Conservation (phyloP, 53 echinoderm and acorn worm species). For the Mesocentrotus franciscanus region DNA sequence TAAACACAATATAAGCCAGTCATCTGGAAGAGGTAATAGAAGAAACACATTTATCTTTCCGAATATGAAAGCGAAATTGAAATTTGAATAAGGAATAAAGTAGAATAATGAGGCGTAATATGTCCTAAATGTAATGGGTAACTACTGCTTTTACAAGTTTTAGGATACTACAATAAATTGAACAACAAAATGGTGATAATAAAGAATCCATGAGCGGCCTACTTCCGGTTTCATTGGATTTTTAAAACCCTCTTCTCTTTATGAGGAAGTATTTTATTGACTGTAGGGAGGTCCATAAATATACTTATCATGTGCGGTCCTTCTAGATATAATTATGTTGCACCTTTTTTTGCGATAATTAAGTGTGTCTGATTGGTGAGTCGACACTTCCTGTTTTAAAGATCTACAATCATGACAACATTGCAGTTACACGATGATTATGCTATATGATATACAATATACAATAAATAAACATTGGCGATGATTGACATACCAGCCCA, state of each 20-base stretch:
- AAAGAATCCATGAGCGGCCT: not conserved
- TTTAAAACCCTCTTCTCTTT: not conserved
- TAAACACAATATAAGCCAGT: not conserved
- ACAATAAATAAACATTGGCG: not conserved
- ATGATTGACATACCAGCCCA: not conserved
- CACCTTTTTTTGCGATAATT: too few relatives aligned
- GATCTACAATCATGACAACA: too few relatives aligned
- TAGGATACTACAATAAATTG: too few relatives aligned
- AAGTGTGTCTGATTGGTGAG: too few relatives aligned
- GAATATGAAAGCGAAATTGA: not conserved
- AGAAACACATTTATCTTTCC: not conserved
- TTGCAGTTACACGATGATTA: too few relatives aligned
- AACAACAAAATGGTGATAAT: not conserved
- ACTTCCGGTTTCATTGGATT: not conserved
- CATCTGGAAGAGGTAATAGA: not conserved
- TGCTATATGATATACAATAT: too few relatives aligned
- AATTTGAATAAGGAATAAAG: not conserved
- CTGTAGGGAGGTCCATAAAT: not conserved
- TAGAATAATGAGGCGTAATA: not conserved
- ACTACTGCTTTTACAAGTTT: not conserved
- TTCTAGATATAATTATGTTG: too few relatives aligned
- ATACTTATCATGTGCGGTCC: too few relatives aligned
- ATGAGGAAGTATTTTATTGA: not conserved
- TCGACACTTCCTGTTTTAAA: too few relatives aligned
- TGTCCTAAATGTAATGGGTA: not conserved